phyloP scores from a whole-genome alignment of 2,797 vertebrate species.

The Rhynchonycteris naso region DNA sequence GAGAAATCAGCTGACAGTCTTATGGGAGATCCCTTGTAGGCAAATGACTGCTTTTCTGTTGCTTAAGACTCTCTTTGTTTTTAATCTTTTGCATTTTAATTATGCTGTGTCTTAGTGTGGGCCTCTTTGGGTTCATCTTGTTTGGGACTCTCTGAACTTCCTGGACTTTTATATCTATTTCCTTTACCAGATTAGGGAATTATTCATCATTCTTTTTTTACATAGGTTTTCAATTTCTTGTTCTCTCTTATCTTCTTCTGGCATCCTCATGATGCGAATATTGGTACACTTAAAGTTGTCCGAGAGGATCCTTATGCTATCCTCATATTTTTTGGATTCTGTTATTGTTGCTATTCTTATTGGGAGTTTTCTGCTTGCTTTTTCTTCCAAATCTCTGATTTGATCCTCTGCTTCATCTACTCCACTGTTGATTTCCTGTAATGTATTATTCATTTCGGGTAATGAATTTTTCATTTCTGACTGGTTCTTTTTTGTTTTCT shows the following conservation, averaged over 20 bases:
- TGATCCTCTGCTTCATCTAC: background rate
- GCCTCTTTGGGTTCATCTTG: too few relatives aligned
- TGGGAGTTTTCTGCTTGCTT: background rate
- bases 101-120: too few relatives aligned
- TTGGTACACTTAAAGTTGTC: background rate
- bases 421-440: background rate
- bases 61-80: too few relatives aligned
- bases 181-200: background rate
- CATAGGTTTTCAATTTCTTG: background rate
- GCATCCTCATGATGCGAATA: background rate
- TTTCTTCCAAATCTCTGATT: background rate
- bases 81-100: too few relatives aligned
- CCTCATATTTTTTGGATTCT: background rate
- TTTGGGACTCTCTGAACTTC: too few relatives aligned
- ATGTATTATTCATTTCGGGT: background rate
- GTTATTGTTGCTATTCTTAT: background rate
- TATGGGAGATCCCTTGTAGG: too few relatives aligned
- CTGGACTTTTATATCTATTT: background rate
- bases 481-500: too few relatives aligned
- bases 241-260: background rate
- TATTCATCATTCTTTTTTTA: background rate
- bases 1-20: too few relatives aligned
- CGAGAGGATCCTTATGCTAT: background rate
- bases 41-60: too few relatives aligned
- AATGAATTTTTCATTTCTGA: background rate